Evolutionary conservation across 2,888 invertebrate species (phyloP), one percentile per base, ranked within the genome.

Genomic region (Cybosia mesomella): DNA sequence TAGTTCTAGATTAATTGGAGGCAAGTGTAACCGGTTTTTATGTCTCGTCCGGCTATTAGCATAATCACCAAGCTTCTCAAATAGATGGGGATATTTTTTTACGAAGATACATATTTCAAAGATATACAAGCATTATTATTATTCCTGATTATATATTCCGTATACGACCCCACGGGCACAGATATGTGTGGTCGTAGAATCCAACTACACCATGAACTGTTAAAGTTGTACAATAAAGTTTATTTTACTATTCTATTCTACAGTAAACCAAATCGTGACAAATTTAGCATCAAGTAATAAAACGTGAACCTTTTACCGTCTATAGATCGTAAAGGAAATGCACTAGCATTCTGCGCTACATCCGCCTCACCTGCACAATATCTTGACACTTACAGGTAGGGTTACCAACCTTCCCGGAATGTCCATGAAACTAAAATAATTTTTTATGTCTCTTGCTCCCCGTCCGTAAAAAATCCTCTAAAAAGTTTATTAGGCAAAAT

Each of bases 301-400:
- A 39, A 39, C 3, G 24, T 43, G 60, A 28, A 43, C 24, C n/a
- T 43, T 43, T 13, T 7, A 61, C 49, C 21, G 39, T 59, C 59
- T 22, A 54, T 9, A 55, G 34, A 11, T 36, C 36, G 24, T 55
- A n/a, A 34, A 64, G 63, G 63, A 64, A 64, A 64, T 64, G 63
- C 36, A 34, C 36, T 24, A 24, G 55, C 63, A 24, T 36, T 64
- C 34, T 55, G 22, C 11, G 32, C 55, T 18, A 24, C 18, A 64
- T 64, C 63, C 63, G 63, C 18, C 7, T 36, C 59, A 59, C n/a
- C 43, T n/a, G n/a, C n/a, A 55, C 63, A n/a, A 39, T 55, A 64
- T 64, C 55, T 36, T 36, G 54, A 22, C 22, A 43, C 28, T n/a
- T 39, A 59, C 59, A 59, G 18, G 8, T 10, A 36, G 59, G 39